Conservation (phyloP, 1,140 invertebrate genomes). For the Lasioglossum albipes region DNA sequence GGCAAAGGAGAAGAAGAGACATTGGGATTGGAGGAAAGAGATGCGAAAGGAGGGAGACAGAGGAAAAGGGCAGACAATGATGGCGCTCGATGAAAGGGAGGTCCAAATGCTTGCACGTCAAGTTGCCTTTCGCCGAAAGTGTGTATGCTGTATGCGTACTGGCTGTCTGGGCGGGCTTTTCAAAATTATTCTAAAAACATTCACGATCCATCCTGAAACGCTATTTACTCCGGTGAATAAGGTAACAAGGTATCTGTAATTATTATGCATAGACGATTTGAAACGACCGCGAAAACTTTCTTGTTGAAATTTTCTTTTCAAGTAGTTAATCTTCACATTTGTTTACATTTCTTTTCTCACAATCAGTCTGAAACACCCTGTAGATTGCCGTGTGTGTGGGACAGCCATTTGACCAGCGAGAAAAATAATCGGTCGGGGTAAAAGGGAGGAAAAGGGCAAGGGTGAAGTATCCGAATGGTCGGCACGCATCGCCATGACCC, state of each 20-base stretch:
- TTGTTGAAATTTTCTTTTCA: too few species aligned
- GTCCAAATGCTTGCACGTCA: constrained; percentile 17
- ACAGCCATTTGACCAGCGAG: constrained; percentile 7
- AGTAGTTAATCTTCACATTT: too few species aligned
- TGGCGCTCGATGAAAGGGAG: constrained; percentile 37
- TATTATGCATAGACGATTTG: too few species aligned
- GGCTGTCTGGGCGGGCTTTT: constrained; percentile 3
- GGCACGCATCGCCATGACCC: constrained; percentile 49
- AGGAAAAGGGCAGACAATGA: constrained; percentile 48
- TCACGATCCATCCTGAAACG: too few species aligned
- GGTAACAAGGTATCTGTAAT: too few species aligned
- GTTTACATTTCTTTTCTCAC: neutral
- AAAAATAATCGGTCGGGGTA: neutral
- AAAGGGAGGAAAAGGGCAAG: neutral
- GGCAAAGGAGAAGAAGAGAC: constrained; percentile 45
- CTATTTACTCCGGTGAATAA: too few species aligned
- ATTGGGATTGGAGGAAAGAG: neutral
- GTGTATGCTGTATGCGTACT: neutral
- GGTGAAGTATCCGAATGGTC: constrained; percentile 48
- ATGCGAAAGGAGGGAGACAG: constrained; percentile 8
- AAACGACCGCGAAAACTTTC: too few species aligned
- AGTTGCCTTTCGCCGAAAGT: neutral
- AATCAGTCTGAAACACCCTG: neutral
- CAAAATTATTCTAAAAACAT: neutral
- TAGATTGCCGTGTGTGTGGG: constrained; percentile 28